Evolutionary conservation across 1,140 invertebrate species (phyloP).

Genomic region (Drosophila malerkotliana): DNA sequence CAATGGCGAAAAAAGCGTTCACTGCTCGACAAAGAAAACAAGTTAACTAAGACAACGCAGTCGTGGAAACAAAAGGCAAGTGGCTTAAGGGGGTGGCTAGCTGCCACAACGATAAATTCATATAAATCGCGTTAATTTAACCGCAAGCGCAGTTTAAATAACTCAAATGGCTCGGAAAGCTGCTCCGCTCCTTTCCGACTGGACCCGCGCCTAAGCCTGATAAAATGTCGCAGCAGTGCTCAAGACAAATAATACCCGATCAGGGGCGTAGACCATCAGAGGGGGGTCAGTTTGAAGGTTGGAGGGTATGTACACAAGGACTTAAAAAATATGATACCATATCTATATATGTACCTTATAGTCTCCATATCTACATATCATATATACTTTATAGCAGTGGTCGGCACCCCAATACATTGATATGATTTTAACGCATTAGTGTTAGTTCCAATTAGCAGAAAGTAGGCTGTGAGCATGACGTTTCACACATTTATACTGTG

Average conservation of each 20-base stretch:
- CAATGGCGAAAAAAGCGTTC: conserved; percentile 26
- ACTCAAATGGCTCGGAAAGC: conserved; percentile 62
- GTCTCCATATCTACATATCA: too few relatives aligned
- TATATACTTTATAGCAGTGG: too few relatives aligned
- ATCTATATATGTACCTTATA: too few relatives aligned
- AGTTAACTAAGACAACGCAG: conserved; percentile 49
- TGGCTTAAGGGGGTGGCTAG: conserved; percentile 1
- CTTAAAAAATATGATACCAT: too few relatives aligned
- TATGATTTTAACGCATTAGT: too few relatives aligned
- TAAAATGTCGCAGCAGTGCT: conserved; percentile 61
- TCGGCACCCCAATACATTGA: too few relatives aligned
- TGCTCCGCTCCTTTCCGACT: conserved; percentile 20
- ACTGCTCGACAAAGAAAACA: conserved; percentile 44
- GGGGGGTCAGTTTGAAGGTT: neutral
- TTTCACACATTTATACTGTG: too few relatives aligned
- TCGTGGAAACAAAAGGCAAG: conserved; percentile 15
- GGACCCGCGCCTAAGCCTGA: conserved; percentile 55
- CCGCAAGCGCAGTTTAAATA: conserved; percentile 75
- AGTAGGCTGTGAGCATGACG: too few relatives aligned
- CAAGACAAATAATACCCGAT: conserved; percentile 55
- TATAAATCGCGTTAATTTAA: conserved; percentile 79
- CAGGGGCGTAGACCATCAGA: neutral
- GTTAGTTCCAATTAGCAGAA: too few relatives aligned
- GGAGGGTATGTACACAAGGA: too few relatives aligned
- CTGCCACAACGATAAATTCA: conserved; percentile 61